Evolutionary conservation across 2,797 vertebrate genomes (phyloP).

Genomic region (Zonotrichia albicollis): DNA sequence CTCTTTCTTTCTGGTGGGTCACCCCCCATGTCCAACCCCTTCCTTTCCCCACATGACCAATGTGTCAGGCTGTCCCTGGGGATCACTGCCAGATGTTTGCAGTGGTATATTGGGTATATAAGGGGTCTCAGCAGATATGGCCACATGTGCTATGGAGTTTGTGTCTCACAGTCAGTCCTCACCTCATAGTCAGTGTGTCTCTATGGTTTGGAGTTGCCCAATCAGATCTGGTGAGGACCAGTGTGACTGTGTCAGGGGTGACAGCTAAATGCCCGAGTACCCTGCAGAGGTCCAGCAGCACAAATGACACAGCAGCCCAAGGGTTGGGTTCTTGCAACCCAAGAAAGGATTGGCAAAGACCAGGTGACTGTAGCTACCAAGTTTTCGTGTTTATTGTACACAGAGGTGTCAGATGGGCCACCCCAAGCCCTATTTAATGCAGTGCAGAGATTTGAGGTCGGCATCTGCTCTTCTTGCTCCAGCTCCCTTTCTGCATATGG

Average conservation of each 20-base stretch:
- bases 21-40: fast-evolving
- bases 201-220: background rate
- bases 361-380: background rate
- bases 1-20: background rate
- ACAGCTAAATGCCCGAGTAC: fast-evolving
- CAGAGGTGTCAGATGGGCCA: background rate
- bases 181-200: background rate
- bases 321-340: background rate
- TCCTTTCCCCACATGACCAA: background rate
- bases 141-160: background rate
- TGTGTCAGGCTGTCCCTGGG: background rate
- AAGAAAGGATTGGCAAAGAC: background rate
- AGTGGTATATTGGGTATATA: background rate
- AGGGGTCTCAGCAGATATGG: background rate
- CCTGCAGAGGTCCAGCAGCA: background rate
- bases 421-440: background rate
- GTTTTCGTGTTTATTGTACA: background rate
- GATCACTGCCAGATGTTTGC: background rate
- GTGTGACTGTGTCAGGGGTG: background rate
- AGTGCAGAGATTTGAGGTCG: background rate
- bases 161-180: background rate
- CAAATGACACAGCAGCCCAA: background rate
- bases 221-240: background rate
- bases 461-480: background rate
- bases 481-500: background rate